A percentile compares a stretch with the other conserved stretches of the same genome.
These are phyloP conservation scores for Sthenelais limicola DNA, from an alignment of 2,888 invertebrate species.

Conservation along the genomic window DNA sequence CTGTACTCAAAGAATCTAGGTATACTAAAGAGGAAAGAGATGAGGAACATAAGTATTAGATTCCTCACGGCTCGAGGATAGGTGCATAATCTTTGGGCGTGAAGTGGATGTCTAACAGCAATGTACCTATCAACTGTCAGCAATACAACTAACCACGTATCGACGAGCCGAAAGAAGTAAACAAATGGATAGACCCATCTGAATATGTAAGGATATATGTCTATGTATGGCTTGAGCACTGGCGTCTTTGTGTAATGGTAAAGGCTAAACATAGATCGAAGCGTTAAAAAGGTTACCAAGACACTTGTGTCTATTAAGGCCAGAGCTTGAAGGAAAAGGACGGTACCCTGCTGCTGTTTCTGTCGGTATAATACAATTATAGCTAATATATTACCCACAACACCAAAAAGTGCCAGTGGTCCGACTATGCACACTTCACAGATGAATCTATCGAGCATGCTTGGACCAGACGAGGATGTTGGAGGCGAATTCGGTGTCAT, in stretches of 20 bases:
- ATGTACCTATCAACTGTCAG: conserved; percentile 53
- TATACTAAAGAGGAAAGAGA: conserved; percentile 45
- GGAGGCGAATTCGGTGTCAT: too few species aligned
- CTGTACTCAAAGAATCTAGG: conserved; percentile 51
- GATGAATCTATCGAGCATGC: conserved; percentile 37
- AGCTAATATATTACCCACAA: conserved; percentile 51
- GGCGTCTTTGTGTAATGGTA: conserved; percentile 3
- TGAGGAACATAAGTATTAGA: conserved; percentile 42
- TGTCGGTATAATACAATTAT: conserved; percentile 48
- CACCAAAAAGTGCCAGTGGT: conserved; percentile 47
- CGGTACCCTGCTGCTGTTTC: conserved; percentile 46
- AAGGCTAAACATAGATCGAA: conserved; percentile 44
- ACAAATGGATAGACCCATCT: conserved; percentile 45
- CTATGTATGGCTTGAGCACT: conserved; percentile 25
- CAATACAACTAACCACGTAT: conserved; percentile 52
- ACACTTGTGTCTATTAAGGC: conserved; percentile 48
- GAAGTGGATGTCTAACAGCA: conserved; percentile 52
- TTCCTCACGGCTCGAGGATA: conserved; percentile 42
- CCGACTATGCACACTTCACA: conserved; percentile 45
- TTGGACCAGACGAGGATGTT: conserved; percentile 1
- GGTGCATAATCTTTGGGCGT: conserved; percentile 52
- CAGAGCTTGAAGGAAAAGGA: conserved; percentile 47
- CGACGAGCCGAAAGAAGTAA: conserved; percentile 46
- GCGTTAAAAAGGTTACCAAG: conserved; percentile 43
- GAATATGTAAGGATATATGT: conserved; percentile 40